Conservation (phyloP, 2,113 vertebrate genomes). For the Antennarius striatus region DNA sequence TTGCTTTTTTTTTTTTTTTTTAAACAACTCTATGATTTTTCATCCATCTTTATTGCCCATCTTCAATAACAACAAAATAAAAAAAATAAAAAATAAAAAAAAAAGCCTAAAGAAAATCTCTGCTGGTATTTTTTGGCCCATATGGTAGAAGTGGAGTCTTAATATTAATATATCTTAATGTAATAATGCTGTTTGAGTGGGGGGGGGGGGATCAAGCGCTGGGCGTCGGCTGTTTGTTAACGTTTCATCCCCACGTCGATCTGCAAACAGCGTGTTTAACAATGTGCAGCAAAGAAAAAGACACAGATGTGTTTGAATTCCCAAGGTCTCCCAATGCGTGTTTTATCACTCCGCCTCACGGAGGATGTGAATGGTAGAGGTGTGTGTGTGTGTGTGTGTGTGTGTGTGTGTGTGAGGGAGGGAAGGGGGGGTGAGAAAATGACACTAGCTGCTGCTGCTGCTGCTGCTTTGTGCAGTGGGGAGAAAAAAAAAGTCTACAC, state of each 20-base stretch:
- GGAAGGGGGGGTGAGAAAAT: slow-evolving; percentile 18
- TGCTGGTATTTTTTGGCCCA: too few relatives aligned
- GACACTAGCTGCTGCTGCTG: slow-evolving; percentile 5
- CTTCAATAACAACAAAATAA: background rate
- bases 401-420: too few relatives aligned
- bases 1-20: slow-evolving; percentile 47
- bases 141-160: slow-evolving; percentile 12
- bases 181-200: slow-evolving; percentile 39
- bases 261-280: slow-evolving; percentile 62
- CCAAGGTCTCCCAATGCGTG: slow-evolving; percentile 75
- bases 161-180: slow-evolving; percentile 55
- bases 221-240: slow-evolving; percentile 65
- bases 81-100: too few relatives aligned
- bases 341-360: slow-evolving; percentile 66
- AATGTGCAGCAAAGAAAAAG: slow-evolving; percentile 64
- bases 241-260: slow-evolving; percentile 52
- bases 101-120: too few relatives aligned
- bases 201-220: slow-evolving; percentile 8
- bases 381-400: too few relatives aligned
- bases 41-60: slow-evolving; percentile 69
- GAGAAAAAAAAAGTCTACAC: slow-evolving; percentile 11
- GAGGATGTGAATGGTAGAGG: slow-evolving; percentile 22
- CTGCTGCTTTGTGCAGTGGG: slow-evolving; percentile 8
- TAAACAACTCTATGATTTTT: slow-evolving; percentile 65
- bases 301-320: slow-evolving; percentile 75